phyloP scores from a whole-genome alignment of 1,140 invertebrate species.

The Drosophila nannoptera region DNA sequence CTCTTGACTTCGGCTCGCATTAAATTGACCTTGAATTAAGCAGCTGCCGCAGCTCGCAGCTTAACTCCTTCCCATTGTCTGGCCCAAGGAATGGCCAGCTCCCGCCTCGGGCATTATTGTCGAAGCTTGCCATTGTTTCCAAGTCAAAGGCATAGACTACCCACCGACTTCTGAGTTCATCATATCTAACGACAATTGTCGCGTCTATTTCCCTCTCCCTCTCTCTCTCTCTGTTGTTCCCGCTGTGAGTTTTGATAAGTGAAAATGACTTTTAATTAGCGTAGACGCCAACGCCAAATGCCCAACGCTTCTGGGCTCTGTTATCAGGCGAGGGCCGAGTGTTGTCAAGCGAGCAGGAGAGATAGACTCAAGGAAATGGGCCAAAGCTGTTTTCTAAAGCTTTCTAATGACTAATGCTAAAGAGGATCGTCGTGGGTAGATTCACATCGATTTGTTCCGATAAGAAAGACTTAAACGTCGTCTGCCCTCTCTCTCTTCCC shows the following conservation, averaged over 20 bases:
- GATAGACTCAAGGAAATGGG: background rate
- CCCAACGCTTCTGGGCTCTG: constrained; percentile 8
- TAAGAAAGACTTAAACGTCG: no score
- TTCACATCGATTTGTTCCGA: no score
- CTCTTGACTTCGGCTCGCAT: background rate
- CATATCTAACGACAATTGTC: constrained; percentile 49
- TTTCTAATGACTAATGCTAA: no score
- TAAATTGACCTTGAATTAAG: constrained; percentile 19
- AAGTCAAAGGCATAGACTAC: constrained; percentile 28
- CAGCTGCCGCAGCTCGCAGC: background rate
- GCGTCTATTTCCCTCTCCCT: no score
- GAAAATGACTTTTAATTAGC: constrained; percentile 72
- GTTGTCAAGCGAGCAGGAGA: constrained; percentile 38
- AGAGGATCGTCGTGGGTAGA: no score
- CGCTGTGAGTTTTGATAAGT: constrained; percentile 66
- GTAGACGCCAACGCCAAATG: constrained; percentile 36
- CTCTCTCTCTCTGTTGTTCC: constrained; percentile 32
- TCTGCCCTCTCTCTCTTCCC: no score
- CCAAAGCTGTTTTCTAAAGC: no score
- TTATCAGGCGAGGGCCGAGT: constrained; percentile 50
- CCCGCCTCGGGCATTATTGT: constrained; percentile 25
- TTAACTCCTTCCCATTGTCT: constrained; percentile 4
- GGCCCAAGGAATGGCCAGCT: constrained; percentile 20
- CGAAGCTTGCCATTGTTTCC: constrained; percentile 27
- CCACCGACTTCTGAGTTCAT: constrained; percentile 10